Conservation (phyloP, 2,888 invertebrate genomes). For the Agrochola lota region DNA sequence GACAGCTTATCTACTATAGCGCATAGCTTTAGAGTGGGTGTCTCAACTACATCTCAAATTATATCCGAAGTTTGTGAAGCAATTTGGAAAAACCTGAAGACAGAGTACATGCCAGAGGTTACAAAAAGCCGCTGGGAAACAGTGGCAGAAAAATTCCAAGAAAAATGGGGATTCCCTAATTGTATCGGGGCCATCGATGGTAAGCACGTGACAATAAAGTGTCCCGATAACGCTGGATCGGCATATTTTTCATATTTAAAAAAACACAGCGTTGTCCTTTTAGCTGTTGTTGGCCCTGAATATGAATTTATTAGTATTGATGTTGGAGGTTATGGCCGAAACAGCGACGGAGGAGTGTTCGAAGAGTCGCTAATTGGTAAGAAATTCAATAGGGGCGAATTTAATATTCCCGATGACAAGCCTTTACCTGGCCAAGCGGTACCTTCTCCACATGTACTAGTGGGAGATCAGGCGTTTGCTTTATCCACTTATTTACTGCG, state of each 20-base stretch:
- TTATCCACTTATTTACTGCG: not conserved
- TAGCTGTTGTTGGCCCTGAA: not conserved
- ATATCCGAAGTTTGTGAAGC: not conserved
- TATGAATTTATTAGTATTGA: not conserved
- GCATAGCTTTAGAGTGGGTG: not conserved
- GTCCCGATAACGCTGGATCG: not conserved
- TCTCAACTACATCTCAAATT: not conserved
- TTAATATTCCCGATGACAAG: not conserved
- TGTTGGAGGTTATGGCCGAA: not conserved
- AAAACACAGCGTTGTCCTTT: not conserved
- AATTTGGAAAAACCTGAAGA: not conserved
- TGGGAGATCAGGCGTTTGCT: constrained; percentile 2
- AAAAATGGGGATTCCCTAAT: not conserved
- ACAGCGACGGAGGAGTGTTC: not conserved
- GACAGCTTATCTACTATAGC: not conserved
- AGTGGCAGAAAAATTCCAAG: not conserved
- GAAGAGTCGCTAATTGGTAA: not conserved
- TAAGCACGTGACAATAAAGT: not conserved
- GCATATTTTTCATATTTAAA: not conserved
- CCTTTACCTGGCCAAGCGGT: not conserved
- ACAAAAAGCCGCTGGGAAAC: not conserved
- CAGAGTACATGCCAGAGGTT: not conserved
- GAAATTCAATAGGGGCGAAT: not conserved
- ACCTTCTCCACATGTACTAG: constrained; percentile 5
- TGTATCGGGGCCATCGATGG: constrained; percentile 2